These are phyloP conservation scores for Altica lythri DNA, from an alignment of 2,888 invertebrate genomes.

Conservation along the genomic window DNA sequence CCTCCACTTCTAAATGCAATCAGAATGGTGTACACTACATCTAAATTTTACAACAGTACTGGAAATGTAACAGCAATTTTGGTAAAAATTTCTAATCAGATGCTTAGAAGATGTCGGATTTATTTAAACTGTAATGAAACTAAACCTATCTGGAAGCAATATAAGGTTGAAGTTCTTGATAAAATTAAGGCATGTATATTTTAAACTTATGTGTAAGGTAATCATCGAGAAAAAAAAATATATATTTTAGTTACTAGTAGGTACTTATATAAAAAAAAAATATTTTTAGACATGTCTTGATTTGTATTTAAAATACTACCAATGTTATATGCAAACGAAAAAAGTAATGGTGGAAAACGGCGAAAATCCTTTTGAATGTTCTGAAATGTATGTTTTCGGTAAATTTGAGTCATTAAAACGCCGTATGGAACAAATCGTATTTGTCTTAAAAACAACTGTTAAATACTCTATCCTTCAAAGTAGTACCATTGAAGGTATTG, in stretches of 20 bases:
- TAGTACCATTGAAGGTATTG: slow-evolving; percentile 81
- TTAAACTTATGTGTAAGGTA: no score
- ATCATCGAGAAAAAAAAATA: no score
- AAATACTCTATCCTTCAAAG: slow-evolving; percentile 75
- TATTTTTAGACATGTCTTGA: slow-evolving; percentile 58
- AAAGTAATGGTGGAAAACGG: slow-evolving; percentile 70
- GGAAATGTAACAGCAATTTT: slow-evolving; percentile 78
- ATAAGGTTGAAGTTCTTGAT: slow-evolving; percentile 68
- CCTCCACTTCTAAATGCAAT: slow-evolving; percentile 80
- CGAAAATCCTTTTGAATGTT: slow-evolving; percentile 80
- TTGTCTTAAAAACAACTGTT: slow-evolving; percentile 72
- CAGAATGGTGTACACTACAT: slow-evolving; percentile 82
- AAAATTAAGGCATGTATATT: slow-evolving; percentile 66
- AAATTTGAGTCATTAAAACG: slow-evolving; percentile 83
- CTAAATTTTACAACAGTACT: slow-evolving; percentile 76
- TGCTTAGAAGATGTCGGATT: slow-evolving; percentile 79
- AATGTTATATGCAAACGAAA: slow-evolving; percentile 67
- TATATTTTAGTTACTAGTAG: no score
- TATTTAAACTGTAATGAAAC: slow-evolving; percentile 73
- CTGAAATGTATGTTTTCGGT: slow-evolving; percentile 87
- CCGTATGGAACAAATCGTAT: slow-evolving; percentile 77
- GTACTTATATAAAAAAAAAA: background rate
- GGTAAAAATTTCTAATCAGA: slow-evolving; percentile 88
- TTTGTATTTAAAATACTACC: slow-evolving; percentile 64
- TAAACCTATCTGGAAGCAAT: slow-evolving; percentile 79